These are phyloP conservation scores for Yponomeuta evonymella DNA, from an alignment of 2,888 invertebrate genomes.

Conservation along the genomic window DNA sequence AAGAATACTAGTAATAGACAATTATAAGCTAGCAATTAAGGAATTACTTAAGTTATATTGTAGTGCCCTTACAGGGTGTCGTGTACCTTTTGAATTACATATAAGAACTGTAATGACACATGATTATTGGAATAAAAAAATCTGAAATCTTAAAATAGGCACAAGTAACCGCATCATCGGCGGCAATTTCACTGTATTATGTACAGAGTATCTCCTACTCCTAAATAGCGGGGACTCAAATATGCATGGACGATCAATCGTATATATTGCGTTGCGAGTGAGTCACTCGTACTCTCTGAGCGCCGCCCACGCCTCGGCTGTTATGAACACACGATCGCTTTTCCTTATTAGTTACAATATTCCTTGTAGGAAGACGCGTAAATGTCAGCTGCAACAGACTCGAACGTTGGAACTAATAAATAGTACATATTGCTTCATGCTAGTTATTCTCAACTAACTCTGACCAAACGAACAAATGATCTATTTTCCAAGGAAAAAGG, in stretches of 20 bases:
- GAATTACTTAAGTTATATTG: too few relatives aligned
- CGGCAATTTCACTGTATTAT: not conserved
- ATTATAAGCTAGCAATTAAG: too few relatives aligned
- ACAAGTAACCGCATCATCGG: not conserved
- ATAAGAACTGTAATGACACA: too few relatives aligned
- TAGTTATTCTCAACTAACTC: too few relatives aligned
- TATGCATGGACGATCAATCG: slow-evolving; percentile 2
- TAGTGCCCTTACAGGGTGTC: too few relatives aligned
- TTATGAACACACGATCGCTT: slow-evolving; percentile 1
- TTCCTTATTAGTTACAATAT: not conserved
- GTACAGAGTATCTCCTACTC: not conserved
- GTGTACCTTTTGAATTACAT: too few relatives aligned
- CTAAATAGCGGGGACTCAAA: not conserved
- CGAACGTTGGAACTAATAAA: too few relatives aligned
- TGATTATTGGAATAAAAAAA: too few relatives aligned
- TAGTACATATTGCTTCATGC: too few relatives aligned
- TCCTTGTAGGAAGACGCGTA: not conserved
- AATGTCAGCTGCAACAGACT: not conserved
- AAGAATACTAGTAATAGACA: too few relatives aligned
- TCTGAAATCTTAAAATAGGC: not conserved
- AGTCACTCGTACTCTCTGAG: not conserved
- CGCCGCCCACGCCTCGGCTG: not conserved
- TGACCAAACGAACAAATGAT: too few relatives aligned
- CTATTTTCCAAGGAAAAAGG: too few relatives aligned
- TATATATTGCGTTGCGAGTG: not conserved